phyloP scores from a whole-genome alignment of 1,140 invertebrate species.

The Nebria ingens region DNA sequence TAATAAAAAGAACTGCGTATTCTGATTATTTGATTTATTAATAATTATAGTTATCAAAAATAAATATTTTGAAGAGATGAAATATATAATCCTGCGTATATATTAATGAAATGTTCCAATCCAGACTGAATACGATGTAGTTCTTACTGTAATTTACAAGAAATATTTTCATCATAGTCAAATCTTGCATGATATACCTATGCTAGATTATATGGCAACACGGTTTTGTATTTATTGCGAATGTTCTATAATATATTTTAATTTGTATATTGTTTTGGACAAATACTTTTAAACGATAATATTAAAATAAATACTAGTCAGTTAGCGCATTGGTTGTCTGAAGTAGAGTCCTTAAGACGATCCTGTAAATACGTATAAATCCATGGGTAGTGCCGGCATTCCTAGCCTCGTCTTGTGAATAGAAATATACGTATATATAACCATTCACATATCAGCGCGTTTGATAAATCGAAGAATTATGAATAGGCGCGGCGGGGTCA shows the following conservation, averaged over 20 bases:
- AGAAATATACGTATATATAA: constrained; percentile 2
- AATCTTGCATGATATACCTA: too few species aligned
- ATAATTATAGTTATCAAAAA: too few species aligned
- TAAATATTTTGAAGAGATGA: too few species aligned
- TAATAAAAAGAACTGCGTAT: too few species aligned
- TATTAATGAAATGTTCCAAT: too few species aligned
- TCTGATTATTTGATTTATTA: too few species aligned
- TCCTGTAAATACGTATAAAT: neutral
- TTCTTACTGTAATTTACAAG: too few species aligned
- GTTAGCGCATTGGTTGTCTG: neutral
- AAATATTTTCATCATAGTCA: too few species aligned
- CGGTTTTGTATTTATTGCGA: too few species aligned
- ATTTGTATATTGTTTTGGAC: neutral
- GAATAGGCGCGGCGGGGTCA: constrained; percentile 10
- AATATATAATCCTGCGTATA: too few species aligned
- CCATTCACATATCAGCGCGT: neutral
- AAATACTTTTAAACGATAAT: neutral
- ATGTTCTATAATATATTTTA: neutral
- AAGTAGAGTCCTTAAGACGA: neutral
- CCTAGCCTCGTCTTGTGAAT: constrained; percentile 1
- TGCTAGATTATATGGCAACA: too few species aligned
- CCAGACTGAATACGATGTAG: too few species aligned
- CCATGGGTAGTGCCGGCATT: neutral
- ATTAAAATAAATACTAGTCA: neutral
- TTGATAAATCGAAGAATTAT: constrained; percentile 14